A percentile compares a stretch with the other conserved stretches of the same genome.
Evolutionary conservation across 2,113 vertebrate genomes (phyloP).

Genomic region (Lampris incognitus): DNA sequence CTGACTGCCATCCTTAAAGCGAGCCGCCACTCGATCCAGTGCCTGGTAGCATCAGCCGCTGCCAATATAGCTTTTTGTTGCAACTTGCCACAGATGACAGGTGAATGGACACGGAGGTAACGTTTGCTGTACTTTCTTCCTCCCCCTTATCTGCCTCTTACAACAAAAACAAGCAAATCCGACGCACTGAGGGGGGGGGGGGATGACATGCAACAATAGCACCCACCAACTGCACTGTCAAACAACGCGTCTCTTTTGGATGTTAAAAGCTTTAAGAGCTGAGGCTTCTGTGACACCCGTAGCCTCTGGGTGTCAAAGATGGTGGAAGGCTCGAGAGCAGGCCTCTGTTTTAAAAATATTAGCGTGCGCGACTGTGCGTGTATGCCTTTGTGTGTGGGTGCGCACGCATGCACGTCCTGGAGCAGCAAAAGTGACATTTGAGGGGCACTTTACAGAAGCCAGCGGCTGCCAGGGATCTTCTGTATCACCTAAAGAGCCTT

Average conservation of each 20-base stretch:
- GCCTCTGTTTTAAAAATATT: conserved; percentile 79
- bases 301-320: conserved; percentile 79
- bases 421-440: conserved; percentile 86
- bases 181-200: conserved; percentile 53
- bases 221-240: conserved; percentile 78
- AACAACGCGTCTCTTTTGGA: conserved; percentile 75
- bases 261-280: conserved; percentile 82
- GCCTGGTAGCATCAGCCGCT: conserved; percentile 28
- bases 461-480: conserved; percentile 81
- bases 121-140: conserved; percentile 65
- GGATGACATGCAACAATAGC: conserved; percentile 74
- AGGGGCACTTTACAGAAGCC: conserved; percentile 85
- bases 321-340: conserved; percentile 80
- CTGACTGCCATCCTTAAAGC: conserved; percentile 55
- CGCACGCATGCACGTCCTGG: conserved; percentile 65
- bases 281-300: conserved; percentile 75
- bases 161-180: conserved; percentile 66
- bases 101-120: conserved; percentile 66
- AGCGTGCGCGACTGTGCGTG: not conserved
- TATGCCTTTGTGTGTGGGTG: conserved; percentile 57
- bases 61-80: conserved; percentile 58
- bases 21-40: conserved; percentile 62
- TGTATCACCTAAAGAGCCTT: conserved; percentile 84
- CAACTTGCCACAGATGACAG: conserved; percentile 65
- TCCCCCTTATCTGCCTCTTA: conserved; percentile 63